phyloP scores from a whole-genome alignment of 1,140 invertebrate genomes.

The Belonocnema kinseyi region DNA sequence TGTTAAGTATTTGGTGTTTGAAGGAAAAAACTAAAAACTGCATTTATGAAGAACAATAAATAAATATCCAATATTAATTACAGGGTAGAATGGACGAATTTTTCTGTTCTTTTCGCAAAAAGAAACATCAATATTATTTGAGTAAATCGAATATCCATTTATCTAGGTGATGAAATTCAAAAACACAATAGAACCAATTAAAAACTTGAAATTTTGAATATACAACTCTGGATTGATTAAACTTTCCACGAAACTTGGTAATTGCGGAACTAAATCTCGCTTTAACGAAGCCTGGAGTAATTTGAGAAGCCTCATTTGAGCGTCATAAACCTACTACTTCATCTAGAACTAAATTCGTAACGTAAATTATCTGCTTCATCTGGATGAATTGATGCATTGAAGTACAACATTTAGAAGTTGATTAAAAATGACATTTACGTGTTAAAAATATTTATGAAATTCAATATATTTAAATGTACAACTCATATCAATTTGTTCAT shows the following conservation, averaged over 20 bases:
- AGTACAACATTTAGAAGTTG: not conserved
- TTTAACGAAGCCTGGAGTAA: constrained; percentile 20
- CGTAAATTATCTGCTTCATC: constrained; percentile 4
- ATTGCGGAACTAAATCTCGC: constrained; percentile 26
- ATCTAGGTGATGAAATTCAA: not conserved
- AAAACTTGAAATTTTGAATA: constrained; percentile 16
- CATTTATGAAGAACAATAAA: too few species aligned
- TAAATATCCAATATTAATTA: too few species aligned
- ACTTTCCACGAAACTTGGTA: constrained; percentile 28
- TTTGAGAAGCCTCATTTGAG: constrained; percentile 25
- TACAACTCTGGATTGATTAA: not conserved
- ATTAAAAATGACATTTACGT: not conserved
- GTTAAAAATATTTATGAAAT: not conserved
- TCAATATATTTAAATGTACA: too few species aligned
- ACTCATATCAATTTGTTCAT: too few species aligned
- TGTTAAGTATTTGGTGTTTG: not conserved
- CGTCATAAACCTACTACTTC: constrained; percentile 22
- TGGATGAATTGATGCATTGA: not conserved
- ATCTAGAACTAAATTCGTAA: constrained; percentile 12
- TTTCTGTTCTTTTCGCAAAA: not conserved
- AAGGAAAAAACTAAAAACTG: not conserved
- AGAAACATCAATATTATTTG: not conserved
- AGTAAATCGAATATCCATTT: not conserved
- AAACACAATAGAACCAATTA: not conserved
- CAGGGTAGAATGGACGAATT: too few species aligned